These are phyloP conservation scores for Mormyrops attenuatus DNA, from an alignment of 2,797 vertebrate species.

Conservation along the genomic window DNA sequence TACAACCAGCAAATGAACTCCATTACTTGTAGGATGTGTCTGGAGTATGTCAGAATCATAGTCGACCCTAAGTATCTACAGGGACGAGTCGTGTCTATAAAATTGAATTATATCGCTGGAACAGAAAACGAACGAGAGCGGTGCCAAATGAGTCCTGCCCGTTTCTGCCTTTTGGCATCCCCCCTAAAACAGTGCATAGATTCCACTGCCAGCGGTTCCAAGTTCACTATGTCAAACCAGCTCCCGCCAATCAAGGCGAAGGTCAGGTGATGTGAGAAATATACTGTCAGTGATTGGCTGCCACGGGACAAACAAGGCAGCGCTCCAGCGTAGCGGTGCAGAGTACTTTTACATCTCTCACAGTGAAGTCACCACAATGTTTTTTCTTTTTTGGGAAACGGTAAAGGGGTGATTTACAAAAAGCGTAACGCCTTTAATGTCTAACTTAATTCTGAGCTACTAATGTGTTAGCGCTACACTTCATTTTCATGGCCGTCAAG, in stretches of 20 bases:
- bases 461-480: neutral
- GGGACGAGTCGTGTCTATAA: constrained; percentile 14
- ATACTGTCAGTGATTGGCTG: neutral
- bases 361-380: neutral
- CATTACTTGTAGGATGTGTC: neutral
- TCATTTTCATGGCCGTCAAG: neutral
- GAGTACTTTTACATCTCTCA: neutral
- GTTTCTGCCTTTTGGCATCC: neutral
- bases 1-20: constrained; percentile 24
- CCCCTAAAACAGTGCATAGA: neutral
- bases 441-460: neutral
- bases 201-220: neutral
- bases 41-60: constrained; percentile 24
- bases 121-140: neutral
- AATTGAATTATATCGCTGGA: constrained; percentile 15
- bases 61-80: constrained; percentile 17
- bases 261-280: neutral
- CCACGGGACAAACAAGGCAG: neutral
- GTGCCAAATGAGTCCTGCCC: neutral
- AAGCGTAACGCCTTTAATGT: neutral
- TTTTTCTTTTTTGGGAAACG: neutral
- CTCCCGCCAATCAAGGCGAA: neutral
- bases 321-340: neutral
- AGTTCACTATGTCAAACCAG: neutral
- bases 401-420: neutral